Percentiles rank a stretch among this genome's conserved stretches.
Conservation (phyloP, 2,888 invertebrate species). For the Pammene fasciana region DNA sequence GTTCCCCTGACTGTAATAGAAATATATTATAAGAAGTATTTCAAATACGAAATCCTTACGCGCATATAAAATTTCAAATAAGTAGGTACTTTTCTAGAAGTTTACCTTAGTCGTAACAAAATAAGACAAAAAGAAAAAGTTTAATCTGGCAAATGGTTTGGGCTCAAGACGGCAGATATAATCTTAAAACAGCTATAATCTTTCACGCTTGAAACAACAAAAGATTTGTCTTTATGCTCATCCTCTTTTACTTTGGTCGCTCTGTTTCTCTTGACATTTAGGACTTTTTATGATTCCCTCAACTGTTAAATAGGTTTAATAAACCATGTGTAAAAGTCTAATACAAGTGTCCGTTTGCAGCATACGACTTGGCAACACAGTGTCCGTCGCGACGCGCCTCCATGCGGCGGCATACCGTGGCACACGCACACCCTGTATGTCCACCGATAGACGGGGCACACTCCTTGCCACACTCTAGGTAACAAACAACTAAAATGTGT, state of each 20-base stretch:
- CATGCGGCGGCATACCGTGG: slow-evolving; percentile 87
- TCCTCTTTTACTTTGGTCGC: no score
- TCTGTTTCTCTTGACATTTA: not conserved
- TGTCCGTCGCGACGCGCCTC: slow-evolving; percentile 88
- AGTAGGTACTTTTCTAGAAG: not conserved
- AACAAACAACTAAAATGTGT: not conserved
- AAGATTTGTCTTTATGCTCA: not conserved
- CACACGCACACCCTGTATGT: slow-evolving; percentile 77
- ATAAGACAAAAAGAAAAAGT: not conserved
- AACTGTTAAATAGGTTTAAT: not conserved
- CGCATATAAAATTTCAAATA: not conserved
- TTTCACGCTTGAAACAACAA: not conserved
- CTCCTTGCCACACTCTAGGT: slow-evolving; percentile 88
- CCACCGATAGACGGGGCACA: slow-evolving; percentile 81
- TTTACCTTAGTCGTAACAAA: not conserved
- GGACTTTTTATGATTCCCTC: not conserved
- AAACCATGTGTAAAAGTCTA: not conserved
- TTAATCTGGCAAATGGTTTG: not conserved
- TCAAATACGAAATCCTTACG: no score
- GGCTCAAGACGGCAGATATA: not conserved
- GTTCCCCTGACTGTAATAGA: no score
- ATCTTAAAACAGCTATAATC: not conserved
- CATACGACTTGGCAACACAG: slow-evolving; percentile 92
- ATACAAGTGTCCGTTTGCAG: slow-evolving; percentile 65
- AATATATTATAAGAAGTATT: no score